phyloP scores from a whole-genome alignment of 2,113 vertebrate species.

The Mustela lutreola region DNA sequence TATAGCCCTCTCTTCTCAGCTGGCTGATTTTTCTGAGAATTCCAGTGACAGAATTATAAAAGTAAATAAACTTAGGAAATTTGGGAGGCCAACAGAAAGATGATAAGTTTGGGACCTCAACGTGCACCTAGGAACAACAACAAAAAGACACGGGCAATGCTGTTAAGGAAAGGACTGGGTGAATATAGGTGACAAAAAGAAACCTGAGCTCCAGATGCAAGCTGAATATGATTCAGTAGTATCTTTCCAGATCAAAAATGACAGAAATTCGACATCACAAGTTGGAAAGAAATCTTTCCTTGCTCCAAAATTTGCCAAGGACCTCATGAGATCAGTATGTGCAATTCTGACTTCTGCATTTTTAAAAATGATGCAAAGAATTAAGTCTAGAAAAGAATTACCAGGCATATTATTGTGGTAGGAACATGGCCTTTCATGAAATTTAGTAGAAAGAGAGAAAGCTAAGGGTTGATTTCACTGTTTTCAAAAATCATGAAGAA shows the following conservation, averaged over 20 bases:
- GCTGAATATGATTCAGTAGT: background rate
- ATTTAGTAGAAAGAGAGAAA: background rate
- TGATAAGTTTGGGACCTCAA: background rate
- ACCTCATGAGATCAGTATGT: background rate
- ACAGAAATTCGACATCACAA: background rate
- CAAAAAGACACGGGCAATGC: background rate
- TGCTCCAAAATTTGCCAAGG: background rate
- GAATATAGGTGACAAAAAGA: background rate
- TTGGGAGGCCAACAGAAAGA: background rate
- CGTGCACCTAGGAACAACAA: background rate
- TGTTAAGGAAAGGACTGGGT: background rate
- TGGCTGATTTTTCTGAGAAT: background rate
- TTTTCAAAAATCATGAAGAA: background rate
- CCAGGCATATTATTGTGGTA: background rate
- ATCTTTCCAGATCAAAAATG: background rate
- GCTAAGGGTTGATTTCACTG: background rate
- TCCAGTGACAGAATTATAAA: background rate
- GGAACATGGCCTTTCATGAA: background rate
- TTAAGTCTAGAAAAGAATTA: background rate
- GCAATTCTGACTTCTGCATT: background rate
- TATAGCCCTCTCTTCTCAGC: background rate
- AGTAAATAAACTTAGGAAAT: background rate
- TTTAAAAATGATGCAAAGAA: conserved; percentile 2
- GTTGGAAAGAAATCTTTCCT: background rate
- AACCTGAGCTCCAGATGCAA: background rate